Conservation (phyloP, 2,888 invertebrate species). For the Hypercompe scribonia region DNA sequence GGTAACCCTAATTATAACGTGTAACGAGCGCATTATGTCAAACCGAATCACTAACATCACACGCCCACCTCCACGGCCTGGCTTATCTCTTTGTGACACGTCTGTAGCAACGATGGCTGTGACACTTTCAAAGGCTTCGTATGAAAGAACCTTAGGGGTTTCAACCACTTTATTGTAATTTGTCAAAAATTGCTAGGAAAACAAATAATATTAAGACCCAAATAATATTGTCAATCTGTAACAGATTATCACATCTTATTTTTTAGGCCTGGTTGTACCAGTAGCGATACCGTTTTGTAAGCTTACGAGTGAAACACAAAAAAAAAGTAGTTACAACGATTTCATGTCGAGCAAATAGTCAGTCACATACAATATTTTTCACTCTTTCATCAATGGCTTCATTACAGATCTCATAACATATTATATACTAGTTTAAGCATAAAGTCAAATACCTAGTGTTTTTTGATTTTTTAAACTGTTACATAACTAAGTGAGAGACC, state of each 20-base stretch:
- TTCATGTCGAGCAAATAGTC: background rate
- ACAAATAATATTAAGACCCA: too few species aligned
- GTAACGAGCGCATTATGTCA: conserved; percentile 49
- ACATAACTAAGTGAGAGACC: background rate
- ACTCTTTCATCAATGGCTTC: background rate
- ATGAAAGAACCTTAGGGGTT: background rate
- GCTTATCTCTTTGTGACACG: background rate
- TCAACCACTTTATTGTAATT: background rate
- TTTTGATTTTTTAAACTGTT: background rate
- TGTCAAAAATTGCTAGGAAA: too few species aligned
- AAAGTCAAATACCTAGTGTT: background rate
- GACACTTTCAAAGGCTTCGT: background rate
- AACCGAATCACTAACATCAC: conserved; percentile 31
- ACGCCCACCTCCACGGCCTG: conserved; percentile 17
- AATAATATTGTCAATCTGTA: too few species aligned
- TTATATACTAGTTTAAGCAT: background rate
- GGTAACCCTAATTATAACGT: conserved; percentile 33
- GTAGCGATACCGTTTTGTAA: background rate
- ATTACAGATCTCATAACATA: background rate
- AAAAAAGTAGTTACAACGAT: background rate
- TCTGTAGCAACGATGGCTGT: background rate
- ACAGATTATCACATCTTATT: background rate
- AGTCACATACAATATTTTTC: background rate
- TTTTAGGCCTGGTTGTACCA: background rate
- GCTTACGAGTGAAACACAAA: background rate